Evolutionary conservation across 2,797 vertebrate species (phyloP).

Genomic region (Amblyopsis hoosieri): DNA sequence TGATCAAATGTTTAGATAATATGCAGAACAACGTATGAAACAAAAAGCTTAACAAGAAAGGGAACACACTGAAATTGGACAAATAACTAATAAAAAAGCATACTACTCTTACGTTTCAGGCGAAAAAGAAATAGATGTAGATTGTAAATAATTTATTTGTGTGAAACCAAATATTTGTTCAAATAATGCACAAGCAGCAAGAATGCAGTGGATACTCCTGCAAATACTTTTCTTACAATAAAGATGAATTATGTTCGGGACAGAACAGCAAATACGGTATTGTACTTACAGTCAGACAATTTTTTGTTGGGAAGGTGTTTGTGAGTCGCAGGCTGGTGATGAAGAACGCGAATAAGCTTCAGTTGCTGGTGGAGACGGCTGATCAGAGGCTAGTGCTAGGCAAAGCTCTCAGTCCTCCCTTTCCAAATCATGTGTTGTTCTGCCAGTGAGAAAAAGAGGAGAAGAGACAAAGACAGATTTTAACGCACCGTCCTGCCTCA

Average conservation of each 20-base stretch:
- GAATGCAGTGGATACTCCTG: neutral
- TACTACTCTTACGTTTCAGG: too few species aligned
- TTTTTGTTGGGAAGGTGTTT: conserved; percentile 68
- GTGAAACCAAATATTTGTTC: conserved; percentile 20
- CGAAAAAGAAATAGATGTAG: conserved; percentile 21
- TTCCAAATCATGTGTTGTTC: conserved; percentile 75
- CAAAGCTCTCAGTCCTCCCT: conserved; percentile 74
- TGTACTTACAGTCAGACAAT: conserved; percentile 77
- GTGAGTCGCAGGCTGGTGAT: conserved; percentile 68
- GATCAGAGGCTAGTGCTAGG: conserved; percentile 73
- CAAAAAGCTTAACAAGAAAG: conserved; percentile 5
- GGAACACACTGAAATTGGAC: neutral
- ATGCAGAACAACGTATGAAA: neutral
- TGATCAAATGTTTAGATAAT: conserved; percentile 21
- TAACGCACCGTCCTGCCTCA: conserved; percentile 69
- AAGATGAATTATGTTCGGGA: neutral
- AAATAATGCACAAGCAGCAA: conserved; percentile 11
- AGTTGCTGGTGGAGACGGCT: conserved; percentile 76
- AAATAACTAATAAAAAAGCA: neutral
- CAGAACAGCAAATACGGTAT: neutral
- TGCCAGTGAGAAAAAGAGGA: conserved; percentile 62
- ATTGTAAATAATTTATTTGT: conserved; percentile 12
- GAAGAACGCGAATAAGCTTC: conserved; percentile 69
- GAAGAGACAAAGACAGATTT: conserved; percentile 72
- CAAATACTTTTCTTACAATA: conserved; percentile 7